A percentile compares a stretch with the other conserved stretches of the same genome.
phyloP scores from a whole-genome alignment of 2,113 vertebrate species.

The Taurulus bubalis region DNA sequence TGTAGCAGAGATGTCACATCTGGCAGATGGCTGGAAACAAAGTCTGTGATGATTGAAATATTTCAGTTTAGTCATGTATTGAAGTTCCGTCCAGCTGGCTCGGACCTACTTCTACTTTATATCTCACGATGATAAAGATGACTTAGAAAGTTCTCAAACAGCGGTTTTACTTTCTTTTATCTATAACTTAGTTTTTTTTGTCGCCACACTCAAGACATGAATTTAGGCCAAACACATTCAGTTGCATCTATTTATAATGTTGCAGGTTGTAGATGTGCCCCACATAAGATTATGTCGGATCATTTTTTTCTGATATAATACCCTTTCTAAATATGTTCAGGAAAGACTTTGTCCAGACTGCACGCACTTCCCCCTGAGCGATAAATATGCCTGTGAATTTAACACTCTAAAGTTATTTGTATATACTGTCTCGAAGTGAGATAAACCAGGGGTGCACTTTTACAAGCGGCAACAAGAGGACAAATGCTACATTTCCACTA shows the following conservation, averaged over 20 bases:
- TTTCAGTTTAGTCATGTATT: not conserved
- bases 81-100: not conserved
- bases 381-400: constrained; percentile 68
- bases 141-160: not conserved
- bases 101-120: not conserved
- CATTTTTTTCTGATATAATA: constrained; percentile 40
- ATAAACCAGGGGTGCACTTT: constrained; percentile 52
- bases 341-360: constrained; percentile 66
- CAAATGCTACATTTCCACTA: constrained; percentile 29
- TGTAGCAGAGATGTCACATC: constrained; percentile 2
- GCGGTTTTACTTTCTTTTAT: not conserved
- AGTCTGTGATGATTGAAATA: not conserved
- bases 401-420: constrained; percentile 58
- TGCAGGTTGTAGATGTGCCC: constrained; percentile 19
- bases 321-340: constrained; percentile 45
- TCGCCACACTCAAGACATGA: not conserved
- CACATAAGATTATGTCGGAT: constrained; percentile 23
- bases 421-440: constrained; percentile 51
- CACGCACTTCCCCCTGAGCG: constrained; percentile 53
- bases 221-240: constrained; percentile 37
- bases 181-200: not conserved
- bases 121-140: not conserved
- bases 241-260: constrained; percentile 44
- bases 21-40: constrained; percentile 32
- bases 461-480: constrained; percentile 9